Evolutionary conservation across 2,797 vertebrate species (phyloP), one percentile per base, ranked within the genome.

Genomic region (Sorex maritimensis): DNA sequence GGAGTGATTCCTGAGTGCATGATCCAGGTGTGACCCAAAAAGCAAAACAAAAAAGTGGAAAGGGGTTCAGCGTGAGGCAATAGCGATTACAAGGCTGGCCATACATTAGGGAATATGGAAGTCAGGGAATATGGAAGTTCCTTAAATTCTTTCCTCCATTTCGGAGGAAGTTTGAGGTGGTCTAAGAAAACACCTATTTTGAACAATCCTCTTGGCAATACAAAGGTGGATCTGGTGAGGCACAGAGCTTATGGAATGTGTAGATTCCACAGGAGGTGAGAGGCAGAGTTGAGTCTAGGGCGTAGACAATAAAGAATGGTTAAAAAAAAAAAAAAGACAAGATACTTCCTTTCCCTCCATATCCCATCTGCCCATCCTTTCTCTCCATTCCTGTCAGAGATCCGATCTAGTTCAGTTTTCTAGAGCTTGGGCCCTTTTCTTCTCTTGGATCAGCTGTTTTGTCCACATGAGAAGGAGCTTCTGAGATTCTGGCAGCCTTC

Each of bases 181-280:
- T 86, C 26, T 10, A 65, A 68, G 30, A 61, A 83, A 88, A 83
- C 11, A 71, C 8, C 6, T 68, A 24, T 55, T 84, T 91, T 69
- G 86, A 92, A 73, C 28, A 81, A 61, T 65, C 44, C 2, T 81
- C 24, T 52, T 26, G 34, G 44, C 30, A 44, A 65, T 28, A 34
- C 44, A 30, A 38, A 89, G 28, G 34, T 19, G 1, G 24, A 52
- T 17, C 26, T 24, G 91, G 11, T 11, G 4, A 91, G 81, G 24
- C 2, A 17, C 34, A 68, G n/a, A 77, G 15, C 15, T 71, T 21
- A 26, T 46, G 63, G 67, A 38, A 52, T 0, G 0, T 23, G 34
- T 10, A 30, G 38, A 8, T 58, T 38, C 30, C 14, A 44, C 9
- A 55, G 28, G 41, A 72, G 14, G 7, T 17, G 55, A 68, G 19